Conservation (phyloP, 2,113 vertebrate species). For the Myotis davidii region DNA sequence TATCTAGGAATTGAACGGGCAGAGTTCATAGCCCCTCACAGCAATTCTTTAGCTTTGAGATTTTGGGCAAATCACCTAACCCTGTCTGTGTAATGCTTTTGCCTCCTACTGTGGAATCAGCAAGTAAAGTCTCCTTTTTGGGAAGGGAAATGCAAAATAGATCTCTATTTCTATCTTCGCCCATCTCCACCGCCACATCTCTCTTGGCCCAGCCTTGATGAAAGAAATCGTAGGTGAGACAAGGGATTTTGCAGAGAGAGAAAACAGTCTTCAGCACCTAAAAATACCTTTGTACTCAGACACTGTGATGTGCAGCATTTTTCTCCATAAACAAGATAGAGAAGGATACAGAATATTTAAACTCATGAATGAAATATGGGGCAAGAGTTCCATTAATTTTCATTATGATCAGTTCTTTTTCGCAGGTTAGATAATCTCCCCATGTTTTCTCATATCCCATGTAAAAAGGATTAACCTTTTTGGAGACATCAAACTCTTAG, state of each 20-base stretch:
- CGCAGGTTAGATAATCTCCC: not conserved
- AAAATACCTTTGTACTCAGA: conserved; percentile 7
- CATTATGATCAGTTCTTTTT: not conserved
- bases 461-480: conserved; percentile 10
- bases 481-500: not conserved
- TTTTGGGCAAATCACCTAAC: conserved; percentile 50
- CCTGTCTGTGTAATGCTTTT: conserved; percentile 3
- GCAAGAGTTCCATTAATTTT: conserved; percentile 31
- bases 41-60: conserved; percentile 2
- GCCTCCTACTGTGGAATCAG: conserved; percentile 21
- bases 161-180: not conserved
- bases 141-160: not conserved
- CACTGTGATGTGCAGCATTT: not conserved
- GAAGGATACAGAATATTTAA: not conserved
- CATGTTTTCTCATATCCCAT: not conserved
- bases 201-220: not conserved
- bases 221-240: conserved; percentile 21
- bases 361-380: conserved; percentile 36
- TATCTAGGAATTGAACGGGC: not conserved
- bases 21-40: not conserved
- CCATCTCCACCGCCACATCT: not conserved
- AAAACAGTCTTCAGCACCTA: not conserved
- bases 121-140: not conserved
- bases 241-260: conserved; percentile 23
- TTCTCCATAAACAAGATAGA: not conserved